Evolutionary conservation across 2,797 vertebrate species (phyloP).

Genomic region (Rousettus madagascariensis): DNA sequence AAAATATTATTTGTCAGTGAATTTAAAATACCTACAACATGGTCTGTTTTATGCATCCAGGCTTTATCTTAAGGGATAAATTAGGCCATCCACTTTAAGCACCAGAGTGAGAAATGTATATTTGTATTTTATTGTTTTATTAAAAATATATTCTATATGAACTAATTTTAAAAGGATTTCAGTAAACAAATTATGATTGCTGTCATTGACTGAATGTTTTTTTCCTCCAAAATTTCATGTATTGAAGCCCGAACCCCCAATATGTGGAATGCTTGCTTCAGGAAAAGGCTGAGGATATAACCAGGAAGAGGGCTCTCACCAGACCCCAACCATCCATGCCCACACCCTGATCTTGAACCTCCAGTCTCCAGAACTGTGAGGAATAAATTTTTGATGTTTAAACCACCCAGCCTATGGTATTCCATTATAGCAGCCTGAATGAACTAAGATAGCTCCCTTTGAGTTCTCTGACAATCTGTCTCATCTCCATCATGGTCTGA

Average conservation of each 20-base stretch:
- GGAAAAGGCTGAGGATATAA: not conserved
- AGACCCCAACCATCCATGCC: not conserved
- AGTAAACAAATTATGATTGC: not conserved
- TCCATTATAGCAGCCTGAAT: not conserved
- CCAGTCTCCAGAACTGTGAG: not conserved
- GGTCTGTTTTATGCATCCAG: conserved; percentile 41
- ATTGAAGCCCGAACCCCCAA: not conserved
- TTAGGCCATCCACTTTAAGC: conserved; percentile 59
- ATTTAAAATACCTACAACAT: conserved; percentile 58
- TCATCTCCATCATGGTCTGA: not conserved
- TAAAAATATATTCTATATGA: conserved; percentile 65
- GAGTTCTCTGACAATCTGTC: not conserved
- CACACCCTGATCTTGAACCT: not conserved
- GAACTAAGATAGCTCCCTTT: not conserved
- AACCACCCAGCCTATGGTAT: not conserved
- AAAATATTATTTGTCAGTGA: conserved; percentile 65
- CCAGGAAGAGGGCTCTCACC: not conserved
- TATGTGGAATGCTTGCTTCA: not conserved
- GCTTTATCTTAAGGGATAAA: conserved; percentile 50
- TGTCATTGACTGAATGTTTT: not conserved
- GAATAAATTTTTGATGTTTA: not conserved
- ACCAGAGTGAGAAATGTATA: conserved; percentile 50
- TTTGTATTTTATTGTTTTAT: conserved; percentile 68
- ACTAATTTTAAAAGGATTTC: not conserved
- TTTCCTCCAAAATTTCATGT: not conserved